A percentile compares a stretch with the other conserved stretches of the same genome.
Conservation (phyloP, 2,888 invertebrate genomes). For the Cynaeus angustus region DNA sequence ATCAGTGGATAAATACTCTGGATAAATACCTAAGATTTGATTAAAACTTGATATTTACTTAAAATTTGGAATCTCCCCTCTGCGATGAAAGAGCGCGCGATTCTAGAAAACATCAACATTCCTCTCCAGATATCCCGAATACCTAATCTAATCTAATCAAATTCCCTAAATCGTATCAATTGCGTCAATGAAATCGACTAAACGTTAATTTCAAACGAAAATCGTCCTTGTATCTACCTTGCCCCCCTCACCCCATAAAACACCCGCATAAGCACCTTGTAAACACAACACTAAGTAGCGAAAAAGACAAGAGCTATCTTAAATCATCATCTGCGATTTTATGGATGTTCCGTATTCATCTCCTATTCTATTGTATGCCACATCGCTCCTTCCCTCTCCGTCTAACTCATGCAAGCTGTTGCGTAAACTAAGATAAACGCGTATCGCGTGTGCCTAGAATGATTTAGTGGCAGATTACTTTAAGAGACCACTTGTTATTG, state of each 20-base stretch:
- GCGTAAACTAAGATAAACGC: slow-evolving; percentile 63
- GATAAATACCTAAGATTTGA: too few species aligned
- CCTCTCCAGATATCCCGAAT: too few species aligned
- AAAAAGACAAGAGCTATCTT: slow-evolving; percentile 70
- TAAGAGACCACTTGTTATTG: slow-evolving; percentile 73
- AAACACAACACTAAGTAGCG: slow-evolving; percentile 69
- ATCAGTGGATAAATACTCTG: too few species aligned
- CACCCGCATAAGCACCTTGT: slow-evolving; percentile 65
- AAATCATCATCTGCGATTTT: slow-evolving; percentile 72
- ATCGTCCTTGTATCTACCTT: background rate
- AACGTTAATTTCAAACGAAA: too few species aligned
- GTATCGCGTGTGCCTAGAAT: slow-evolving; percentile 68
- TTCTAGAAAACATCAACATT: too few species aligned
- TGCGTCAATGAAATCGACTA: too few species aligned
- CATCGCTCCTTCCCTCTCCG: slow-evolving; percentile 56
- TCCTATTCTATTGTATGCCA: slow-evolving; percentile 62
- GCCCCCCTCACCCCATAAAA: slow-evolving; percentile 49
- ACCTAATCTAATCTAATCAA: too few species aligned
- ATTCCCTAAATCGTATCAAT: too few species aligned
- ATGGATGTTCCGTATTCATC: slow-evolving; percentile 69
- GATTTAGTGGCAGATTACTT: slow-evolving; percentile 72
- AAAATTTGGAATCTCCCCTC: too few species aligned
- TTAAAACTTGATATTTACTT: too few species aligned
- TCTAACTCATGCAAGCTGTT: slow-evolving; percentile 53
- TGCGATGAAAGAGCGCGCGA: too few species aligned